Conservation (phyloP, 2,888 invertebrate species). For the Caprella mutica region DNA sequence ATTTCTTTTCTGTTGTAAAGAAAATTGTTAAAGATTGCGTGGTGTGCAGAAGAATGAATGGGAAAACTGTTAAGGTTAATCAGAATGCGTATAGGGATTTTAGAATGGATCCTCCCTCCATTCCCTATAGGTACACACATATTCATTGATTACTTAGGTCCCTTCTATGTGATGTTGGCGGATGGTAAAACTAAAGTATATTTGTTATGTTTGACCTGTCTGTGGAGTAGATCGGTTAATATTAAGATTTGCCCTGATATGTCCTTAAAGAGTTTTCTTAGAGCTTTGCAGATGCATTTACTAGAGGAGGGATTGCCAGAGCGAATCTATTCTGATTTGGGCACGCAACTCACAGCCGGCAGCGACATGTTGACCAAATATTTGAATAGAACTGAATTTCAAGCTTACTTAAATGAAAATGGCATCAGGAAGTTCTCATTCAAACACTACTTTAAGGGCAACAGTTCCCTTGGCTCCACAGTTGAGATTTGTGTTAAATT, state of each 20-base stretch:
- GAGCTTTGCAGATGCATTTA: background rate
- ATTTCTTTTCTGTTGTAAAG: background rate
- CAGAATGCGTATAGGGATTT: background rate
- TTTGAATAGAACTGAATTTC: background rate
- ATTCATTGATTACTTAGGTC: background rate
- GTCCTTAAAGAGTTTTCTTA: background rate
- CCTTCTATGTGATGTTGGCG: background rate
- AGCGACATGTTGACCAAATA: background rate
- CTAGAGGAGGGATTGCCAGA: background rate
- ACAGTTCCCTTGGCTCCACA: background rate
- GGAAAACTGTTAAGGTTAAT: background rate
- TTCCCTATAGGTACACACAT: background rate
- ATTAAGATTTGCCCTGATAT: background rate
- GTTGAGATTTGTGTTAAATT: background rate
- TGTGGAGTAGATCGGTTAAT: conserved; percentile 10
- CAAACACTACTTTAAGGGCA: background rate
- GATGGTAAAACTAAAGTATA: background rate
- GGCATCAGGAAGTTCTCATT: background rate
- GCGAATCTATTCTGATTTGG: background rate
- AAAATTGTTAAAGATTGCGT: background rate
- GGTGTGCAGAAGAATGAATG: background rate
- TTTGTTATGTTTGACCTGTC: background rate
- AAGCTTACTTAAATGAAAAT: background rate
- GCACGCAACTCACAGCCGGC: background rate
- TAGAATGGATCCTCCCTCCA: background rate